Evolutionary conservation across 2,113 vertebrate species (phyloP).

Genomic region (Hypanus sabinus): DNA sequence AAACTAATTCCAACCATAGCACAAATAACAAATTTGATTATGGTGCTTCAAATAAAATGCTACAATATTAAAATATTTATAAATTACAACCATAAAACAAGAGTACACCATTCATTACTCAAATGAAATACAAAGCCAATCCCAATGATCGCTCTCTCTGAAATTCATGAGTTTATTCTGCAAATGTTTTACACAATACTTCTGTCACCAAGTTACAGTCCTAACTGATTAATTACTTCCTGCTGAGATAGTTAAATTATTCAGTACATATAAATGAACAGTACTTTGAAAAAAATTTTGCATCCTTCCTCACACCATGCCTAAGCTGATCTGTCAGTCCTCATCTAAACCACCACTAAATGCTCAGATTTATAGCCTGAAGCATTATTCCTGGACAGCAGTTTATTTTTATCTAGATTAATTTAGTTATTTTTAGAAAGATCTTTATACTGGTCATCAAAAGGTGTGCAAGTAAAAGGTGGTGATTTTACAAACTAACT

Average conservation of each 20-base stretch:
- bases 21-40: background rate
- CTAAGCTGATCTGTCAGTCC: conserved; percentile 69
- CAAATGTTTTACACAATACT: conserved; percentile 54
- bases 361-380: conserved; percentile 69
- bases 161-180: conserved; percentile 48
- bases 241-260: conserved; percentile 62
- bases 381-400: conserved; percentile 44
- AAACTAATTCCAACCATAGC: background rate
- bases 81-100: background rate
- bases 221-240: conserved; percentile 66
- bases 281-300: conserved; percentile 56
- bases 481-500: background rate
- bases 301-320: conserved; percentile 61
- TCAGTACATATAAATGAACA: conserved; percentile 65
- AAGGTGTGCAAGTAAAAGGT: background rate
- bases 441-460: background rate
- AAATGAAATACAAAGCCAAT: background rate
- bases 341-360: conserved; percentile 66
- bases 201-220: conserved; percentile 61
- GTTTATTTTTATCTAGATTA: conserved; percentile 35
- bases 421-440: background rate
- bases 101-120: background rate
- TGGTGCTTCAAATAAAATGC: background rate
- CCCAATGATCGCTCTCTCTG: background rate
- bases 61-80: background rate